These are phyloP conservation scores for Pyrocephalus nanus DNA, from an alignment of 2,797 vertebrate species.

Conservation along the genomic window DNA sequence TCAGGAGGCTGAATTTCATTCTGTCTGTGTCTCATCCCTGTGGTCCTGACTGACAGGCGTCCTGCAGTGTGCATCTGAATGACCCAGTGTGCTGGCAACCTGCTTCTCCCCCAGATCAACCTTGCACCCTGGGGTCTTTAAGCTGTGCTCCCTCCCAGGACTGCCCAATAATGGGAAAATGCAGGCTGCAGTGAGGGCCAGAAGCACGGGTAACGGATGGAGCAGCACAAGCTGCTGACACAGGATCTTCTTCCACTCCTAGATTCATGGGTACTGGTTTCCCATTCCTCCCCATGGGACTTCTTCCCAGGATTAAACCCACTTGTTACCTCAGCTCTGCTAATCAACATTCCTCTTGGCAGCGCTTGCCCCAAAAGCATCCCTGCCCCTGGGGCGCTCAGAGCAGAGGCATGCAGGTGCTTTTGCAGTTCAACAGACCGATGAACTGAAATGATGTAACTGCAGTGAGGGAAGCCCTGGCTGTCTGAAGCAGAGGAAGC, in stretches of 20 bases:
- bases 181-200: not conserved
- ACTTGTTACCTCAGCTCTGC: not conserved
- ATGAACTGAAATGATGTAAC: not conserved
- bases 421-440: not conserved
- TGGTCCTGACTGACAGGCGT: slow-evolving; percentile 1
- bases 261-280: not conserved
- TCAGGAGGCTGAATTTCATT: slow-evolving; percentile 51
- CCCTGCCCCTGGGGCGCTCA: not conserved
- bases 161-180: not conserved
- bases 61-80: not conserved
- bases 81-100: not conserved
- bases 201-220: not conserved
- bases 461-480: not conserved
- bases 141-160: not conserved
- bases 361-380: not conserved
- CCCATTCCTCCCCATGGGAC: not conserved
- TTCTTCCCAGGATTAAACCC: not conserved
- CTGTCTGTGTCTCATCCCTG: slow-evolving; percentile 13
- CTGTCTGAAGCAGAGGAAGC: not conserved
- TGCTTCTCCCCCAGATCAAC: not conserved
- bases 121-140: not conserved
- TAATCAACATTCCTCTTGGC: not conserved
- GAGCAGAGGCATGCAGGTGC: not conserved
- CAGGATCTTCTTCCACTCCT: not conserved
- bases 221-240: not conserved